phyloP scores from a whole-genome alignment of 2,888 invertebrate genomes.

The Meteorus cinctellus region DNA sequence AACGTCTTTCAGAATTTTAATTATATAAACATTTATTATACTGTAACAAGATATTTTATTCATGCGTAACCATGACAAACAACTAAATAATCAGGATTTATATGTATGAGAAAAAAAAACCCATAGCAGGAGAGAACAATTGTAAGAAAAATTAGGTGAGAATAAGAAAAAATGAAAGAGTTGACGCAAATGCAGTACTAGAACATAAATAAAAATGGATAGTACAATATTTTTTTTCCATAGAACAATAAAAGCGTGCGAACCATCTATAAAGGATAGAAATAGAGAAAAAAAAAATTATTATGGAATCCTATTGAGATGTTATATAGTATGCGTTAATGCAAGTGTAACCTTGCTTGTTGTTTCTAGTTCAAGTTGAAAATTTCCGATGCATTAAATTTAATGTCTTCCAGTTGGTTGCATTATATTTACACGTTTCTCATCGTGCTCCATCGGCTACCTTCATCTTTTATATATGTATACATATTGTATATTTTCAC shows the following conservation, averaged over 20 bases:
- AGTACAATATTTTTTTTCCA: not conserved
- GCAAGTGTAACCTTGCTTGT: constrained; percentile 14
- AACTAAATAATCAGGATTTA: not conserved
- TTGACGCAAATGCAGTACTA: not conserved
- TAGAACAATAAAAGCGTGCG: not conserved
- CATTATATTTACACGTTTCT: constrained; percentile 2
- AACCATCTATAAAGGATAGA: not conserved
- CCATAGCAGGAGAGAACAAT: not conserved
- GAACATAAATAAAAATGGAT: not conserved
- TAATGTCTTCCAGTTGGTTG: constrained; percentile 12
- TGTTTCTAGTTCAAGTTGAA: constrained; percentile 57
- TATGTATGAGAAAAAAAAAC: not conserved
- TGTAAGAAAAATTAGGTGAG: not conserved
- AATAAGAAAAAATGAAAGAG: not conserved
- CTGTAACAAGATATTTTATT: constrained; percentile 32
- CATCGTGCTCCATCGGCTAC: constrained; percentile 17
- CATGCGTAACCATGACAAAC: not conserved
- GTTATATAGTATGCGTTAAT: not conserved
- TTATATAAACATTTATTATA: constrained; percentile 30
- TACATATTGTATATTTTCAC: constrained; percentile 10
- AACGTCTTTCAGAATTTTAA: constrained; percentile 20
- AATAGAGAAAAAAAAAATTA: not conserved
- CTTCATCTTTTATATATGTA: constrained; percentile 30
- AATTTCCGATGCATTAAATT: constrained; percentile 52
- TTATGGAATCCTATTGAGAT: constrained; percentile 13